Conservation (phyloP, 2,797 vertebrate genomes). For the Pempheris klunzingeri region DNA sequence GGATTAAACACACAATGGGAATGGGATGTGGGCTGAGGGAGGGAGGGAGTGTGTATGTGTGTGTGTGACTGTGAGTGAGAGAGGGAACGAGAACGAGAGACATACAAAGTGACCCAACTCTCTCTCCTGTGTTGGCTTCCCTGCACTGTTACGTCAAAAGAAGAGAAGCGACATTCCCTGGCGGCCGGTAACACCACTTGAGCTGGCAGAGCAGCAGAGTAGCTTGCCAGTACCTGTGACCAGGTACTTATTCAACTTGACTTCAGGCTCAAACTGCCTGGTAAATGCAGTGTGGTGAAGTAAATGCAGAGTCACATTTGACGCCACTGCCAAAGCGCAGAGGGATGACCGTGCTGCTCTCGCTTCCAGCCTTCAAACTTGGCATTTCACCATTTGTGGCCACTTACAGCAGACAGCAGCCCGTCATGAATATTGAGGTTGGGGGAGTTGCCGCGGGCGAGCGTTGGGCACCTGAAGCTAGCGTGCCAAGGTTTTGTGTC, state of each 20-base stretch:
- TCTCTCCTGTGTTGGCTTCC: constrained; percentile 48
- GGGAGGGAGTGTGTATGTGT: constrained; percentile 30
- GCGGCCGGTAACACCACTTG: constrained; percentile 35
- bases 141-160: constrained; percentile 53
- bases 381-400: constrained; percentile 46
- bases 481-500: constrained; percentile 29
- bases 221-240: constrained; percentile 55
- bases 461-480: constrained; percentile 45
- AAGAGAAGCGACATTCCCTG: constrained; percentile 29
- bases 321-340: constrained; percentile 34
- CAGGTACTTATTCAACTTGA: constrained; percentile 56
- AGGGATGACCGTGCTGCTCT: constrained; percentile 23
- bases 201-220: constrained; percentile 28
- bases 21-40: constrained; percentile 74
- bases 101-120: constrained; percentile 64
- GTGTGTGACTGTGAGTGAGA: constrained; percentile 10
- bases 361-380: constrained; percentile 32
- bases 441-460: constrained; percentile 21
- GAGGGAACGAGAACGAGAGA: constrained; percentile 44
- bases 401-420: constrained; percentile 36
- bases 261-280: constrained; percentile 42
- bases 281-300: constrained; percentile 26
- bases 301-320: constrained; percentile 58
- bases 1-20: constrained; percentile 88
- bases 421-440: constrained; percentile 59